Evolutionary conservation across 2,888 invertebrate genomes (phyloP), one percentile per base, ranked within the genome.

Genomic region (Steinernema carpocapsae): DNA sequence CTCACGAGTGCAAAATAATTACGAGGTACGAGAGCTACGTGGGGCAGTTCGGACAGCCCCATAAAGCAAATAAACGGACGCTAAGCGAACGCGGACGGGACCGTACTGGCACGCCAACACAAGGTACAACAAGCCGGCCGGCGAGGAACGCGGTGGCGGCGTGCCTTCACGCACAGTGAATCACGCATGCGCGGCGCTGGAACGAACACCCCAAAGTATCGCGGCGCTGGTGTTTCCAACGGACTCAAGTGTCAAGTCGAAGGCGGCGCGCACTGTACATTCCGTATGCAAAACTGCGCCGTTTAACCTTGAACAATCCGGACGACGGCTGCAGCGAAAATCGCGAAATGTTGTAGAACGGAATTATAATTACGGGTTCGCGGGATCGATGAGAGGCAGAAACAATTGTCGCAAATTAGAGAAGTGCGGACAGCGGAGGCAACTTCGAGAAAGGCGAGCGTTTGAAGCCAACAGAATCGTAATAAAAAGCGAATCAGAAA

Each of bases 221-320:
- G 48, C 48, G n/a, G 48, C 52, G 3, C 7, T 32, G 32, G 17
- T 64, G 64, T 64, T 64, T 64, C 64, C 64, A 64, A 64, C 64
- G 64, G 64, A 26, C 17, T 64, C 64, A 64, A 64, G 64, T 64
- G 64, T 64, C 64, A 64, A 64, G 64, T 64, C 64, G 64, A 48
- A 3, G 48, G 37, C 37, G 37, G 37, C 37, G 52, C 24, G 52
- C 52, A n/a, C 48, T 26, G 56, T 14, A 56, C 56, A 56, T 26
- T 37, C 26, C 32, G 37, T 64, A 32, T 64, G 37, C 64, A 64
- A 37, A 29, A 64, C 64, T 32, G 64, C 37, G 19, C 19, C 48
- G 6, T 52, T 52, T 37, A 64, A 64, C 64, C 64, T 64, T 64
- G 64, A 64, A n/a, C 64, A 32, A 22, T 24, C 52, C 52, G 37